These are phyloP conservation scores for Vidua macroura DNA, from an alignment of 2,113 vertebrate species.

Conservation along the genomic window DNA sequence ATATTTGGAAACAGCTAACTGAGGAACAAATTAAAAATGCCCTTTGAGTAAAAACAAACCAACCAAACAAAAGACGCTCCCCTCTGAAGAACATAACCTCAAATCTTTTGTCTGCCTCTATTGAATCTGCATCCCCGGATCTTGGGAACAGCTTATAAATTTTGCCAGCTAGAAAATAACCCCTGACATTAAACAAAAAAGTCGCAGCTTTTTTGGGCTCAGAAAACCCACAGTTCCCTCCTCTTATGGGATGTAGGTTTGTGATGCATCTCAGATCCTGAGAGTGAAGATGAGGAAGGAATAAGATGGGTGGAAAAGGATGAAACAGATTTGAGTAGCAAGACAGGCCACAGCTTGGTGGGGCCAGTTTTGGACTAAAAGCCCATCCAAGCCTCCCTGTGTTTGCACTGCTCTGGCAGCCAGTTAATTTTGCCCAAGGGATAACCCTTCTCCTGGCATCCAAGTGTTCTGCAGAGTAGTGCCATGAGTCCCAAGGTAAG, in stretches of 20 bases:
- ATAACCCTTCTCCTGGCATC: not conserved
- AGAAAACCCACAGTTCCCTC: not conserved
- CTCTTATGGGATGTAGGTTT: not conserved
- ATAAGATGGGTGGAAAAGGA: not conserved
- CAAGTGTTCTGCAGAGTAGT: not conserved
- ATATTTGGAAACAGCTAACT: slow-evolving; percentile 49
- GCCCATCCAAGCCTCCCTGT: not conserved
- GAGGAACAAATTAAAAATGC: slow-evolving; percentile 63
- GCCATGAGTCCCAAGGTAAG: not conserved
- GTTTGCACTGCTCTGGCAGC: not conserved
- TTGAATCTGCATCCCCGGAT: slow-evolving; percentile 43
- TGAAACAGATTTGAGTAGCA: not conserved
- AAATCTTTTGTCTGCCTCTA: slow-evolving; percentile 63
- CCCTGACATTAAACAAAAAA: slow-evolving; percentile 20
- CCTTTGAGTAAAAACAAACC: slow-evolving; percentile 56
- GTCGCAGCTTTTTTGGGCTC: not conserved
- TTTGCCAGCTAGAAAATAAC: slow-evolving; percentile 35
- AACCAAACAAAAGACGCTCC: slow-evolving; percentile 60
- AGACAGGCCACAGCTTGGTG: not conserved
- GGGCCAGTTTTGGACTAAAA: not conserved
- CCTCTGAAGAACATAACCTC: slow-evolving; percentile 52
- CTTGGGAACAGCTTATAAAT: slow-evolving; percentile 47
- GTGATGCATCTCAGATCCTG: not conserved
- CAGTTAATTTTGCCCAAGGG: not conserved
- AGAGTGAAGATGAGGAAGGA: not conserved